These are phyloP conservation scores for Hucho hucho DNA, from an alignment of 2,113 vertebrate species.

Conservation along the genomic window DNA sequence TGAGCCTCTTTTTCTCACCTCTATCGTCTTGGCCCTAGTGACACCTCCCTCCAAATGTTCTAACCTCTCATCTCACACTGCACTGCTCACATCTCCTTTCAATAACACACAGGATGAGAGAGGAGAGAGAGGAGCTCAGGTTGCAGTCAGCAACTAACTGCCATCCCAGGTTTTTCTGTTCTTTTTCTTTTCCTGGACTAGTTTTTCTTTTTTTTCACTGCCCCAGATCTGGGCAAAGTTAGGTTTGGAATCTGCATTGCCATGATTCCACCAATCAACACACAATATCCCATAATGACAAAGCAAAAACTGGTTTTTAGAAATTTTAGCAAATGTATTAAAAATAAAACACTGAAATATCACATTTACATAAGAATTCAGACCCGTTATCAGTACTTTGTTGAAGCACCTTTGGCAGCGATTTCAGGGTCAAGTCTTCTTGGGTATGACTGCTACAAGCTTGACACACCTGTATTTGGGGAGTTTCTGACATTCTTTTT, in stretches of 20 bases:
- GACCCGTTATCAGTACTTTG: too few relatives aligned
- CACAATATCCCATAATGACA: too few relatives aligned
- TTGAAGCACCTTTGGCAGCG: too few relatives aligned
- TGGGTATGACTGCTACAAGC: too few relatives aligned
- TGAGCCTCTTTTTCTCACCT: constrained; percentile 16
- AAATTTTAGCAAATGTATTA: too few relatives aligned
- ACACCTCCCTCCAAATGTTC: constrained; percentile 50
- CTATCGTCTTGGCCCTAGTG: constrained; percentile 36
- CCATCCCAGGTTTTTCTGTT: neutral
- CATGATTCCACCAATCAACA: too few relatives aligned
- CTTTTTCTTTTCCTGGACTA: neutral
- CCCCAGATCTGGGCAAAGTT: neutral
- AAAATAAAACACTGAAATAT: too few relatives aligned
- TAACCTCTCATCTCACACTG: constrained; percentile 45
- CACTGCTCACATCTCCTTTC: constrained; percentile 37
- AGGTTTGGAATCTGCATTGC: neutral
- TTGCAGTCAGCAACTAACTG: neutral
- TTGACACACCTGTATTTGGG: too few relatives aligned
- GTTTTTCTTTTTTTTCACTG: neutral
- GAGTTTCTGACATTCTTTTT: too few relatives aligned
- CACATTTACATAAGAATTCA: too few relatives aligned
- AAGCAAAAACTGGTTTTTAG: too few relatives aligned
- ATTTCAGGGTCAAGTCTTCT: too few relatives aligned
- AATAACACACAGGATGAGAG: constrained; percentile 37
- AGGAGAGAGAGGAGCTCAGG: neutral